phyloP scores from a whole-genome alignment of 1,140 invertebrate species.

The Polyergus mexicanus region DNA sequence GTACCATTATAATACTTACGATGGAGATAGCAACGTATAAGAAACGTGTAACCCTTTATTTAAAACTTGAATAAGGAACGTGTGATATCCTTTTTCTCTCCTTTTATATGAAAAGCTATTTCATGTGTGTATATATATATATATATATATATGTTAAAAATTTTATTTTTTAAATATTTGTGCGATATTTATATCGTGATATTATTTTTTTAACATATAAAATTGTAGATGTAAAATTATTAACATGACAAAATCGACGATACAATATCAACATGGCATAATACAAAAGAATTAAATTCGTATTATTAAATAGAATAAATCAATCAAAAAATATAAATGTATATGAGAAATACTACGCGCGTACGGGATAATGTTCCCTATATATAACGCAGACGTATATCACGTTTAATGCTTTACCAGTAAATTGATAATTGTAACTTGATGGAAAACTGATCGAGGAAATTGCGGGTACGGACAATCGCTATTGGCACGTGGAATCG shows the following conservation, averaged over 20 bases:
- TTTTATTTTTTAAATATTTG: background rate
- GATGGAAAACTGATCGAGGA: slow-evolving; percentile 82
- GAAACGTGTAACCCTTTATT: background rate
- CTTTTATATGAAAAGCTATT: no score
- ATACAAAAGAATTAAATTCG: slow-evolving; percentile 29
- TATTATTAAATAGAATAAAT: slow-evolving; percentile 30
- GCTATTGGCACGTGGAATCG: slow-evolving; percentile 78
- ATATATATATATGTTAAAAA: background rate
- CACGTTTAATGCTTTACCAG: slow-evolving; percentile 55
- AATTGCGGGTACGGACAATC: slow-evolving; percentile 82
- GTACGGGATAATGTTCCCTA: slow-evolving; percentile 66
- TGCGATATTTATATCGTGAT: background rate
- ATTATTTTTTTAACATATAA: background rate
- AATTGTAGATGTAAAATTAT: background rate
- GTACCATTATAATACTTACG: background rate
- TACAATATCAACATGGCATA: background rate
- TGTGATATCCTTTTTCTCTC: background rate
- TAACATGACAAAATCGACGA: background rate
- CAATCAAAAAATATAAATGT: background rate
- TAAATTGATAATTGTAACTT: slow-evolving; percentile 84
- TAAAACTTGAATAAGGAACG: background rate
- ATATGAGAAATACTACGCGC: slow-evolving; percentile 9
- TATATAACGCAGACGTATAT: slow-evolving; percentile 72
- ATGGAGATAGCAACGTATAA: background rate
- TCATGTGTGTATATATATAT: background rate